Conservation (phyloP, 2,797 vertebrate species). For the Myotis planiceps region DNA sequence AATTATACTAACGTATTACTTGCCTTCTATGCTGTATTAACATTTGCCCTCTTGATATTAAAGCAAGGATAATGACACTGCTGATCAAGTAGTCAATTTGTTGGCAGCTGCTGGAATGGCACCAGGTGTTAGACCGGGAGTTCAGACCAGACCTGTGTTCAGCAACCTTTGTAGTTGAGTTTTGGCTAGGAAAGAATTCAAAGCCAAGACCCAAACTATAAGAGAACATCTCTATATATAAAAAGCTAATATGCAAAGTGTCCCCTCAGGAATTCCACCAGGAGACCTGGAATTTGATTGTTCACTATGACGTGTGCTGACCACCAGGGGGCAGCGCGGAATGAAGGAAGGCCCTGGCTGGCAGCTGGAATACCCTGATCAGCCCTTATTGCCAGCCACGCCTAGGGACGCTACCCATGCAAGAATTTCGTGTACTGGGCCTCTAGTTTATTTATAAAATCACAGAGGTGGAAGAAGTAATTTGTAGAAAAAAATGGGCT, state of each 20-base stretch:
- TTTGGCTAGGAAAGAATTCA: neutral
- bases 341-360: too few species aligned
- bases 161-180: neutral
- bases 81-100: neutral
- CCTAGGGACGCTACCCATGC: too few species aligned
- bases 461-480: neutral
- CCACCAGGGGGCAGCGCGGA: too few species aligned
- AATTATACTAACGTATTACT: neutral
- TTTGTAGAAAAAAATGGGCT: neutral
- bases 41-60: neutral
- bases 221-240: neutral
- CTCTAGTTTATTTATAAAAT: neutral
- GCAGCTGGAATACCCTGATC: too few species aligned
- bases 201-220: neutral
- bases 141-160: neutral
- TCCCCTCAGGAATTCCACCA: too few species aligned
- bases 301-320: too few species aligned
- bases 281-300: too few species aligned
- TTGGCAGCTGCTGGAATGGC: neutral
- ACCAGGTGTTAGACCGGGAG: neutral
- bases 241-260: too few species aligned
- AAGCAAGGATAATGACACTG: neutral
- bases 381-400: too few species aligned
- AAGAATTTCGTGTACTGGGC: too few species aligned
- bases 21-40: neutral